Base-by-base conservation (phyloP, 1,140 invertebrate genomes). In the Heliconius eleuchia region DNA sequence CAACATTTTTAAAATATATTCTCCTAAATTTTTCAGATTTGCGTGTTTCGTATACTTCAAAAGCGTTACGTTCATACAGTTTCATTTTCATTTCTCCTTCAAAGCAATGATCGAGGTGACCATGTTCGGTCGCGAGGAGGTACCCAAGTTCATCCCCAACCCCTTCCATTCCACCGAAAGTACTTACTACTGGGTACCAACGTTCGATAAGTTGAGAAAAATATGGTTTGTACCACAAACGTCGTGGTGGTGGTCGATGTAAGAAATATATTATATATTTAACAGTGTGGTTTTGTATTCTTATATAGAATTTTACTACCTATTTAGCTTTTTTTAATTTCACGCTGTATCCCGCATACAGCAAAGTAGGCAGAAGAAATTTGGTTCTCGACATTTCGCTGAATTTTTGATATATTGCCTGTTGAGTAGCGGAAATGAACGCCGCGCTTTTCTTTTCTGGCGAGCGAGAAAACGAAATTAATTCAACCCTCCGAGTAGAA, bases 41-140 rank as follows among this genome's bases (percentile, higher is more conserved):
- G 79, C 86, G 50, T 91, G 90, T 60, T 91, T 87, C 84, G 34
- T 88, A 3, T 91, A 89, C 73, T 91, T 85, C 87, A 88, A 89
- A 66, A 85, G 83, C 37, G 81, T 84, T 11, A 85, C 87, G 16
- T 90, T 74, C 76, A 50, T 91, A 9, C 84, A 91, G 72, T 86
- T 91, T 42, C 84, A 86, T 0, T 91, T 90, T 76, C 84, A 77
- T 23, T 91, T 91, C 79, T 88, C 88, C 6, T 90, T 88, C 79
- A 84, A 85, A 3, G 88, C 86, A 4, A 50, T 78, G 2, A 23
- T 91, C 2, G 87, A 88, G 30, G 77, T 88, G 34, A 82, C 85
- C 0, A 19, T 91, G 18, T 89, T 76, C 50, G 89, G 89, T 0
- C 39, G 30, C 0, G 81, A 80, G 16, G 79, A 84, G 27, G 39